These are phyloP conservation scores for Alsophila aescularia DNA, from an alignment of 2,888 invertebrate genomes.

Conservation along the genomic window DNA sequence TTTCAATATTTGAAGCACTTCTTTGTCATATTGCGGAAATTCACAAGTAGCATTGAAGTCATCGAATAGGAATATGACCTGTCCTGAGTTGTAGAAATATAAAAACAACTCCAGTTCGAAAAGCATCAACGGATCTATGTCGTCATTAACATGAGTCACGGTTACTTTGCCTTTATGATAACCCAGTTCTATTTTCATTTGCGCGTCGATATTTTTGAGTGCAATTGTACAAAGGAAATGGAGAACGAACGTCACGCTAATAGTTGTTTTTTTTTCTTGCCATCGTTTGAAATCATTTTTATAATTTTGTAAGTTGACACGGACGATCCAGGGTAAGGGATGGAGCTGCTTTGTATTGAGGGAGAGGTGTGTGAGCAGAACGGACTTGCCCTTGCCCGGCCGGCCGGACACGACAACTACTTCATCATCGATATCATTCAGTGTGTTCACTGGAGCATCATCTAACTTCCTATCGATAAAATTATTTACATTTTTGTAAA, in stretches of 20 bases:
- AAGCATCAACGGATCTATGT: constrained; percentile 29
- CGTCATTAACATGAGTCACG: constrained; percentile 20
- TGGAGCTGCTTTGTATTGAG: constrained; percentile 43
- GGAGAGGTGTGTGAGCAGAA: constrained; percentile 48
- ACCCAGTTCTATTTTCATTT: constrained; percentile 32
- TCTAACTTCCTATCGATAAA: constrained; percentile 42
- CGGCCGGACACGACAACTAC: constrained; percentile 44
- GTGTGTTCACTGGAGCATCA: constrained; percentile 35
- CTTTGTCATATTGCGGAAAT: constrained; percentile 45
- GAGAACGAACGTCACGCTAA: constrained; percentile 25
- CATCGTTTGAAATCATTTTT: constrained; percentile 40
- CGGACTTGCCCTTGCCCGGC: constrained; percentile 51
- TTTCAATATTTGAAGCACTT: constrained; percentile 44
- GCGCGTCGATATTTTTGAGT: constrained; percentile 36
- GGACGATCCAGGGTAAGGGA: constrained; percentile 48
- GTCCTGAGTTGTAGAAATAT: constrained; percentile 42
- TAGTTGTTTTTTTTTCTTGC: constrained; percentile 31
- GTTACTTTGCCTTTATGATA: constrained; percentile 28
- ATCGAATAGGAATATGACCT: constrained; percentile 49
- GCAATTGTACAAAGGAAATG: constrained; percentile 44
- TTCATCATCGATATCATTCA: constrained; percentile 43
- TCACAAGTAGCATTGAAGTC: constrained; percentile 51
- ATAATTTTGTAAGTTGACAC: constrained; percentile 44
- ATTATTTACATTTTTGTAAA: constrained; percentile 45
- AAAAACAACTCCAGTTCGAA: constrained; percentile 50